Percentiles rank a stretch among this genome's conserved stretches.
Conservation (phyloP, 2,888 invertebrate genomes). For the Brachypalpus laphriformis region DNA sequence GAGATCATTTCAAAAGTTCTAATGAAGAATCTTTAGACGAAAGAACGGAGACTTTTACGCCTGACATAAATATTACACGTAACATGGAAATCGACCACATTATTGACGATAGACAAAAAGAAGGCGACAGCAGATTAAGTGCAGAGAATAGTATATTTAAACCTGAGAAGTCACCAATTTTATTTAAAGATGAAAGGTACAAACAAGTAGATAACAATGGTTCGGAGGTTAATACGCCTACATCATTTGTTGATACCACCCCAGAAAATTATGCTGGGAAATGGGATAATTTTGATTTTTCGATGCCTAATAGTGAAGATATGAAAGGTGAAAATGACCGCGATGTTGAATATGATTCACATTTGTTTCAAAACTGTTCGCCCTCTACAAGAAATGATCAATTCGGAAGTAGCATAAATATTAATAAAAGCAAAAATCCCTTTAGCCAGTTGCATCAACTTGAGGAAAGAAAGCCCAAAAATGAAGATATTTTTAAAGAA, state of each 20-base stretch:
- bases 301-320: constrained; percentile 64
- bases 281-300: constrained; percentile 71
- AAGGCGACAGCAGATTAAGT: constrained; percentile 78
- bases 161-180: constrained; percentile 26
- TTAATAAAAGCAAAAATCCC: constrained; percentile 45
- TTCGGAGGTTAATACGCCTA: constrained; percentile 76
- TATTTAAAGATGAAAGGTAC: constrained; percentile 80
- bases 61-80: constrained; percentile 63
- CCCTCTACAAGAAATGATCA: constrained; percentile 37
- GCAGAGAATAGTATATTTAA: constrained; percentile 14
- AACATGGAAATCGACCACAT: constrained; percentile 24
- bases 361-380: constrained; percentile 30
- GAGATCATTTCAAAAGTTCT: constrained; percentile 71
- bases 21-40: constrained; percentile 61
- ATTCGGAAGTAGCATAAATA: constrained; percentile 16
- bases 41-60: constrained; percentile 68
- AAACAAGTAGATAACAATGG: constrained; percentile 80
- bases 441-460: constrained; percentile 19
- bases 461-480: constrained; percentile 34
- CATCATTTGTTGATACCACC: constrained; percentile 82
- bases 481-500: constrained; percentile 40
- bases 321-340: constrained; percentile 51
- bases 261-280: constrained; percentile 88
- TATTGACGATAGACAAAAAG: constrained; percentile 84
- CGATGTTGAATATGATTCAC: constrained; percentile 49